Evolutionary conservation across 2,888 invertebrate species (phyloP).

Genomic region (Teleiodes luculella): DNA sequence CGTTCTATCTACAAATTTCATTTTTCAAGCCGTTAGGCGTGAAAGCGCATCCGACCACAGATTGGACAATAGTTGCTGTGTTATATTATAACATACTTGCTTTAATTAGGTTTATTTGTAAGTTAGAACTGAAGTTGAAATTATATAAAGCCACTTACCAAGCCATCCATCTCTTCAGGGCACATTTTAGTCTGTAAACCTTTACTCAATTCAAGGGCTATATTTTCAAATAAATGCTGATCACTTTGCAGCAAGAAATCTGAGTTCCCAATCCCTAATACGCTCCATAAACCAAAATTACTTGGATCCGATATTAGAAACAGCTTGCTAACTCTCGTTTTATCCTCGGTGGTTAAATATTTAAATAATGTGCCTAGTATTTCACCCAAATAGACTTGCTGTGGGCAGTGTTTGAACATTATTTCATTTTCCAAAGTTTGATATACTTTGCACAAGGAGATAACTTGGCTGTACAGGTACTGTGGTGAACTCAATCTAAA

Average conservation of each 20-base stretch:
- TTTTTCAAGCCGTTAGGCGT: no score
- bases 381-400: slow-evolving; percentile 42
- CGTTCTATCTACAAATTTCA: no score
- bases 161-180: slow-evolving; percentile 27
- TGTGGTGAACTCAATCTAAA: slow-evolving; percentile 40
- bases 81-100: no score
- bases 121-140: no score
- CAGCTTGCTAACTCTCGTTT: slow-evolving; percentile 40
- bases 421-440: slow-evolving; percentile 38
- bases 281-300: slow-evolving; percentile 45
- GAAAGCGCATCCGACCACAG: no score
- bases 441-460: slow-evolving; percentile 47
- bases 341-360: slow-evolving; percentile 42
- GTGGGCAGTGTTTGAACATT: slow-evolving; percentile 47
- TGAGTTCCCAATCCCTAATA: slow-evolving; percentile 42
- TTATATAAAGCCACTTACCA: slow-evolving; percentile 29
- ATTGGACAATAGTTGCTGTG: no score
- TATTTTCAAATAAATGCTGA: slow-evolving; percentile 32
- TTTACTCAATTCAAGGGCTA: slow-evolving; percentile 29
- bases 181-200: slow-evolving; percentile 14
- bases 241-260: slow-evolving; percentile 34
- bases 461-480: slow-evolving; percentile 39
- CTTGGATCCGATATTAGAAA: slow-evolving; percentile 38
- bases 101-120: no score
- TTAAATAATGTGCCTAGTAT: slow-evolving; percentile 46